Evolutionary conservation across 53 echinoderm and acorn worm genomes (phyloP), one percentile per base, ranked within the genome.

Genomic region (Luidia sarsii): DNA sequence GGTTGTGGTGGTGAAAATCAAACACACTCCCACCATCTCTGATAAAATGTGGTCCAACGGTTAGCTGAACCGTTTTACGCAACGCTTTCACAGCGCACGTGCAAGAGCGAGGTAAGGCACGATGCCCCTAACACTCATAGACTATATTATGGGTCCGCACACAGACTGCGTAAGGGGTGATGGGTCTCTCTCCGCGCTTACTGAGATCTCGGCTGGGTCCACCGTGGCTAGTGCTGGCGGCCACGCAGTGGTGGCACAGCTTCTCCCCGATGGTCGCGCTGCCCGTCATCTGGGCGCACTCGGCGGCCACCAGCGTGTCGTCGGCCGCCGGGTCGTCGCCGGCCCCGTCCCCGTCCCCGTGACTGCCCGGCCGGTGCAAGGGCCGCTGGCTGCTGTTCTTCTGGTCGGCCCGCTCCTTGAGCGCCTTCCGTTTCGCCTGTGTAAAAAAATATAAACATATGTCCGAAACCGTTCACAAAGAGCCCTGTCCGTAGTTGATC

Each of bases 261-360:
- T 77, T 73, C 53, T 88, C 79, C 46, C 88, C 88, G 8, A 88
- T 82, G 8, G 68, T 77, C 0, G 82, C 75, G n/a, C 68, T 88
- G 4, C 83, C 83, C 30, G 43, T 33, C 19, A 19, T 28, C 65
- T 65, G 41, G 30, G 64, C 69, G 43, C 69, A 82, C 65, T 66
- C 82, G 10, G 30, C 74, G 27, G 4, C 35, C n/a, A 60, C 54
- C 4, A 25, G 70, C 24, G 21, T 35, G 25, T 5, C 24, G 8
- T 68, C 57, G 2, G 39, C 31, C 6, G 21, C 39, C 2, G 14
- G 7, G 13, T 77, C 56, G 21, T 60, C 31, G 48, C 46, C 60
- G 30, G 46, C 11, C 31, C 29, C 29, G 24, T 39, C 39, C 10
- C 33, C 24, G 3, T 34, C 8, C 8, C 46, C 15, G 46, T 8